phyloP scores from a whole-genome alignment of 2,888 invertebrate genomes.

The Parnassius smintheus region DNA sequence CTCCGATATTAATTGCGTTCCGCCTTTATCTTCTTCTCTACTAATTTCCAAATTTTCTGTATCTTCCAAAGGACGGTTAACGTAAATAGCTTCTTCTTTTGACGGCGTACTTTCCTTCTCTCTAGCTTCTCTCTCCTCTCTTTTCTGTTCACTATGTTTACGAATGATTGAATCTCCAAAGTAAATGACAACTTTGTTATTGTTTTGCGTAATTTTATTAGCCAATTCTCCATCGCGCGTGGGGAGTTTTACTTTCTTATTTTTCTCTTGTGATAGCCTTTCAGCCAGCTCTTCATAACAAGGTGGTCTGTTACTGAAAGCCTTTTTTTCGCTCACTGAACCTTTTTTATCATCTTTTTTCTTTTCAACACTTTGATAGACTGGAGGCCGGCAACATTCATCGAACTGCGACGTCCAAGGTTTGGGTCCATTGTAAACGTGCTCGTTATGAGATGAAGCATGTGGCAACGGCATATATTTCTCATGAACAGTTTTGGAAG shows the following conservation, averaged over 20 bases:
- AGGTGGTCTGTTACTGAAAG: conserved; percentile 65
- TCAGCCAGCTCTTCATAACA: conserved; percentile 75
- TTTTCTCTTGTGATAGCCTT: conserved; percentile 71
- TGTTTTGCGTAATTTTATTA: conserved; percentile 73
- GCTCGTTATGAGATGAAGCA: conserved; percentile 59
- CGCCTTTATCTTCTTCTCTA: conserved; percentile 59
- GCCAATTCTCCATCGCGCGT: conserved; percentile 56
- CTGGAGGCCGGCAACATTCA: conserved; percentile 69
- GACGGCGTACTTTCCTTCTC: conserved; percentile 44
- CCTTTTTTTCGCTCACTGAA: conserved; percentile 58
- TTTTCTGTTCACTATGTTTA: conserved; percentile 71
- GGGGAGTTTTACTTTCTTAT: conserved; percentile 62
- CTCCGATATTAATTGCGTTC: conserved; percentile 61
- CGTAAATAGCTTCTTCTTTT: conserved; percentile 72
- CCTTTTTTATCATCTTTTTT: conserved; percentile 58
- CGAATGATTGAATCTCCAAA: conserved; percentile 85
- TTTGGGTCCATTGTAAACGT: conserved; percentile 70
- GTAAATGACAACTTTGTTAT: conserved; percentile 87
- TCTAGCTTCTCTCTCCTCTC: conserved; percentile 54
- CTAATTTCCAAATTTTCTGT: conserved; percentile 56
- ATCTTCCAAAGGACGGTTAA: conserved; percentile 62
- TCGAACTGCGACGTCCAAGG: conserved; percentile 63
- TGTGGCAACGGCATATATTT: conserved; percentile 72
- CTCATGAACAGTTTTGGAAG: conserved; percentile 67
- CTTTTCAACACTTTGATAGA: conserved; percentile 74